These are phyloP conservation scores for Atlantisia rogersi DNA, from an alignment of 2,113 vertebrate genomes.

Conservation along the genomic window DNA sequence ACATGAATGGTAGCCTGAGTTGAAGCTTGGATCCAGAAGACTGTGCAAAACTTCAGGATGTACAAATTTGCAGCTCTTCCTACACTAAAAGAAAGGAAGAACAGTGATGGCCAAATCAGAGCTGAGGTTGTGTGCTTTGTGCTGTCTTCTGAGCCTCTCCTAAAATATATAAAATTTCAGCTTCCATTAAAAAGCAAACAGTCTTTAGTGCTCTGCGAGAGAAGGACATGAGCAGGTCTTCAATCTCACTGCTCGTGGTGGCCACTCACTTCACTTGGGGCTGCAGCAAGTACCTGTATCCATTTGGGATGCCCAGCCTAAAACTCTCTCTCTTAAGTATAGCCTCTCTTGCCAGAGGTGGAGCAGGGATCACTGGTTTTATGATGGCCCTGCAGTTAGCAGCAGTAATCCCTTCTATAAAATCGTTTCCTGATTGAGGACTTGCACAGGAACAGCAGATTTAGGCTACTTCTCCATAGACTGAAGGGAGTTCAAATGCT, in stretches of 20 bases:
- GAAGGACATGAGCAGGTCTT: neutral
- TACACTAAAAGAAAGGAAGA: neutral
- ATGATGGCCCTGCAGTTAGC: conserved; percentile 15
- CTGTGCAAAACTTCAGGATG: neutral
- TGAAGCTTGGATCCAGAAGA: neutral
- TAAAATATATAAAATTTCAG: neutral
- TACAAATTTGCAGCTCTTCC: neutral
- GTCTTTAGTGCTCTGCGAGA: neutral
- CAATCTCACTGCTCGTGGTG: neutral
- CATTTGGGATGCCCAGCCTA: neutral
- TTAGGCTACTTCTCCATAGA: neutral
- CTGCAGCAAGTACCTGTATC: neutral
- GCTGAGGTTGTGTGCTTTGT: neutral
- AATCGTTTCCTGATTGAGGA: conserved; percentile 8
- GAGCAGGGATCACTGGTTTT: conserved; percentile 30
- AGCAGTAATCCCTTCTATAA: conserved; percentile 41
- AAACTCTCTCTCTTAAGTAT: neutral
- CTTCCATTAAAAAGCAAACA: neutral
- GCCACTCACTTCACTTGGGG: neutral
- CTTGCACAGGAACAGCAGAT: neutral
- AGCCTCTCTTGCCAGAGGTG: neutral
- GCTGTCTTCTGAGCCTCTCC: neutral
- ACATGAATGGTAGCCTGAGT: neutral
- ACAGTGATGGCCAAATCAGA: neutral
- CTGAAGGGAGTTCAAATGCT: neutral